These are phyloP conservation scores for Patella depressa DNA, from an alignment of 2,888 invertebrate genomes.

Conservation along the genomic window DNA sequence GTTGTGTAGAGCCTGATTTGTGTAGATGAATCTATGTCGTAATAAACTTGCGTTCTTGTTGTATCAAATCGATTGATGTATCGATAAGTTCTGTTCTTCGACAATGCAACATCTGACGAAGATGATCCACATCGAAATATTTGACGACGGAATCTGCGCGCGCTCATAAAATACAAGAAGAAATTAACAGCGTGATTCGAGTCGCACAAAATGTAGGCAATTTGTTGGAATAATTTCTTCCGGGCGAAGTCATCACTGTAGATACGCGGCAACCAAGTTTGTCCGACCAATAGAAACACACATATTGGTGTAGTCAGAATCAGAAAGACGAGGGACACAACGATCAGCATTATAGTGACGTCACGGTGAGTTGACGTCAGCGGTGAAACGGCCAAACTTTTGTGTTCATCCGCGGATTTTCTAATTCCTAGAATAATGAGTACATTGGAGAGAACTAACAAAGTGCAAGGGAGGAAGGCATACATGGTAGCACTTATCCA, in stretches of 20 bases:
- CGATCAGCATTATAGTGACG: constrained; percentile 56
- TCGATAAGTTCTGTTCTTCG: neutral
- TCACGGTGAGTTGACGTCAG: constrained; percentile 25
- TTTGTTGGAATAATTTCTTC: constrained; percentile 34
- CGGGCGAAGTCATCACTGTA: constrained; percentile 26
- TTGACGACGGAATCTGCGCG: constrained; percentile 36
- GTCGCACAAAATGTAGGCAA: constrained; percentile 37
- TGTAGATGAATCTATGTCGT: neutral
- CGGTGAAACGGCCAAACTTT: neutral
- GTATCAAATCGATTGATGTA: neutral
- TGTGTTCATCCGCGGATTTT: neutral
- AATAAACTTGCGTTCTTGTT: neutral
- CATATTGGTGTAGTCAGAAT: constrained; percentile 56
- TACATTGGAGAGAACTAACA: constrained; percentile 50
- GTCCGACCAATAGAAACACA: constrained; percentile 49
- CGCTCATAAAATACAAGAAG: constrained; percentile 40
- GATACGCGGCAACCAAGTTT: constrained; percentile 39
- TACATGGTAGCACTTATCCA: constrained; percentile 57
- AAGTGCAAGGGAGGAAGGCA: constrained; percentile 50
- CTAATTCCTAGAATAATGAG: constrained; percentile 50
- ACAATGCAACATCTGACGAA: neutral
- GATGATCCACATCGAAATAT: constrained; percentile 23
- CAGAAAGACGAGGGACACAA: constrained; percentile 53
- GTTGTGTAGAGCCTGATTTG: constrained; percentile 1
- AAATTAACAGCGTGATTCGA: constrained; percentile 43